Base-by-base conservation (phyloP, 2,888 invertebrate genomes). In the Trichopoda pennipes region DNA sequence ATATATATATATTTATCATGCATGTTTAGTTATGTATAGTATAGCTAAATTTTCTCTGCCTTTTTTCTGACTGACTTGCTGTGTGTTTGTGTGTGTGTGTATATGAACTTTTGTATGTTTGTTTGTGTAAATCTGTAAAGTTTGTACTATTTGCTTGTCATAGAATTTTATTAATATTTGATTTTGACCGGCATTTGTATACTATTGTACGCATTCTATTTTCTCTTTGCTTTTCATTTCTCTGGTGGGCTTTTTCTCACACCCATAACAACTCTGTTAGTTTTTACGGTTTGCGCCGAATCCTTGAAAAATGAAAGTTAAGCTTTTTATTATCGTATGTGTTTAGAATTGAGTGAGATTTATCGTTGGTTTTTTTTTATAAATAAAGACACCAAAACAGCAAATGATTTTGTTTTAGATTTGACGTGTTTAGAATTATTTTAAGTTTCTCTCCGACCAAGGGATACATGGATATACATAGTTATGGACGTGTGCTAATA, bases 291-390 rank as follows among this genome's bases (percentile, higher is more conserved):
- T 19, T 85, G 86, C 86, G 86, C 86, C 85, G 85, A 85, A 84
- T 86, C 86, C 32, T 68, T 73, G 69, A 75, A 84, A 86, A 85
- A 49, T 69, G 84, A 85, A 86, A 85, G 85, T 84, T 84, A 28
- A 49, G 12, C 17, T 55, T 72, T 56, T 70, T 47, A 19, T 42
- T 38, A 23, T 47, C 28, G 66, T 66, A 9, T 51, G 64, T 60
- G 38, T 60, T 60, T 60, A 42, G 58, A 69, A 81, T 69, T 79
- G 74, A 72, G 73, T 78, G 72, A 55, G 66, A 56, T 58, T 55
- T 75, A 53, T 35, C 70, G 64, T 56, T 56, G 10, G 17, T 60
- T 58, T 69, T 69, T 28, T 8, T 28, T n/a, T n/a, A n/a, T n/a
- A n/a, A 28, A 28, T 3, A 28, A 28, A 8, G 7, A 28, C 4